Evolutionary conservation across 2,113 vertebrate genomes (phyloP).

Genomic region (Lutjanus erythropterus): DNA sequence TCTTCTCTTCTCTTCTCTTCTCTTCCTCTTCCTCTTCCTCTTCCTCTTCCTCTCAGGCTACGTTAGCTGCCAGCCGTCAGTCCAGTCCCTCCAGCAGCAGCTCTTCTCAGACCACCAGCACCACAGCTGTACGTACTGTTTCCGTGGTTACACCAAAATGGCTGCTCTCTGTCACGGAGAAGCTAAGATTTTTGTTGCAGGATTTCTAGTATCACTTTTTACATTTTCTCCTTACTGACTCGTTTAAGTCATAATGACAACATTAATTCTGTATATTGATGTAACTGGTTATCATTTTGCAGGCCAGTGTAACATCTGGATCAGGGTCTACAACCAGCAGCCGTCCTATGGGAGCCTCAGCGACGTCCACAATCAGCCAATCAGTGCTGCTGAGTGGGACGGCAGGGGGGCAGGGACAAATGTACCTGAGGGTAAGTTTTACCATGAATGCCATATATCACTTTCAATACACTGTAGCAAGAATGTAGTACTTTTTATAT

Average conservation of each 20-base stretch:
- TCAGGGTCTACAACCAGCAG: slow-evolving; percentile 76
- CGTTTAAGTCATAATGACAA: neutral
- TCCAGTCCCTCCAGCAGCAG: slow-evolving; percentile 92
- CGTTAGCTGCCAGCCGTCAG: slow-evolving; percentile 94
- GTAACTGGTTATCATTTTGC: rapidly evolving
- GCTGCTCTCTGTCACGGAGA: neutral
- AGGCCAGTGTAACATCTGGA: slow-evolving; percentile 80
- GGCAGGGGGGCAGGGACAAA: slow-evolving; percentile 92
- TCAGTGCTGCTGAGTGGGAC: slow-evolving; percentile 93
- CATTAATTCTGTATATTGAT: neutral
- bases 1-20: neutral
- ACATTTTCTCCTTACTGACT: neutral
- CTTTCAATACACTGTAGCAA: too few relatives aligned
- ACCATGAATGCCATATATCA: too few relatives aligned
- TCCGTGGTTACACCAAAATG: neutral
- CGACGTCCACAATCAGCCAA: slow-evolving; percentile 90
- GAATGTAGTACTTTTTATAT: neutral
- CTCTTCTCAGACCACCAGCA: slow-evolving; percentile 89
- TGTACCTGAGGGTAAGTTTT: slow-evolving; percentile 93
- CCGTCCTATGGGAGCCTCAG: slow-evolving; percentile 85
- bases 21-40: neutral
- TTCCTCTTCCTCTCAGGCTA: slow-evolving; percentile 84
- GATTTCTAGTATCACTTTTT: too few relatives aligned
- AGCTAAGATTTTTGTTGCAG: neutral
- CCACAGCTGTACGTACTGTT: slow-evolving; percentile 74